Conservation (phyloP, 2,113 vertebrate species). For the Hyaena hyaena region DNA sequence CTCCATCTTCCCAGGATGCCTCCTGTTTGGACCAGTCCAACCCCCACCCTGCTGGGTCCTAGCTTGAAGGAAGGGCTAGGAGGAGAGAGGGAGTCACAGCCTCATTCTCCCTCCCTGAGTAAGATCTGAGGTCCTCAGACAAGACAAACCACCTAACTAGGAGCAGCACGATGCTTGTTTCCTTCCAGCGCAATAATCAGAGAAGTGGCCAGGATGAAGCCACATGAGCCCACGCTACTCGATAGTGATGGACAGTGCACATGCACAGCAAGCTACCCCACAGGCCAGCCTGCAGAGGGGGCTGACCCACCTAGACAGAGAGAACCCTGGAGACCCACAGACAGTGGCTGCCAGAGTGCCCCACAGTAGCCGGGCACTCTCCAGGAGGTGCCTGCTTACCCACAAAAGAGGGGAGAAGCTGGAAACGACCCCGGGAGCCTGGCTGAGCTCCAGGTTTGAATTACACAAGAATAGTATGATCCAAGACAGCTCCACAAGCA, state of each 20-base stretch:
- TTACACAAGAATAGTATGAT: not conserved
- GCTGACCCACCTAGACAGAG: not conserved
- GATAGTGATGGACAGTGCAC: fast-evolving
- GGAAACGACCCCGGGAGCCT: not conserved
- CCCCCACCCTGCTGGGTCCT: not conserved
- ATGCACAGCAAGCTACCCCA: fast-evolving
- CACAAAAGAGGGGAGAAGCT: not conserved
- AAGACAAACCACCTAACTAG: not conserved
- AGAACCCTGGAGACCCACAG: not conserved
- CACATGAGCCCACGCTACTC: not conserved
- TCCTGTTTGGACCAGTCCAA: not conserved
- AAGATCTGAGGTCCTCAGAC: slow-evolving; percentile 26
- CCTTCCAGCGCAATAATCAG: not conserved
- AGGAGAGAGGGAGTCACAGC: fast-evolving
- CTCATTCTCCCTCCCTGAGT: not conserved
- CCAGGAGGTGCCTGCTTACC: not conserved
- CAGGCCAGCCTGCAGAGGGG: not conserved
- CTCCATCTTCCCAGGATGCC: not conserved
- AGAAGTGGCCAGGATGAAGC: not conserved
- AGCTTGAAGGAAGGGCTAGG: too few species aligned
- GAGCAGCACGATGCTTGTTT: not conserved
- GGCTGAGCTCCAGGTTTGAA: not conserved
- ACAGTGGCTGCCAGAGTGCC: not conserved
- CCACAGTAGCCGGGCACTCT: not conserved
- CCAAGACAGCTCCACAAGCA: not conserved